Conservation (phyloP, 2,113 vertebrate genomes). For the Alouatta palliata region DNA sequence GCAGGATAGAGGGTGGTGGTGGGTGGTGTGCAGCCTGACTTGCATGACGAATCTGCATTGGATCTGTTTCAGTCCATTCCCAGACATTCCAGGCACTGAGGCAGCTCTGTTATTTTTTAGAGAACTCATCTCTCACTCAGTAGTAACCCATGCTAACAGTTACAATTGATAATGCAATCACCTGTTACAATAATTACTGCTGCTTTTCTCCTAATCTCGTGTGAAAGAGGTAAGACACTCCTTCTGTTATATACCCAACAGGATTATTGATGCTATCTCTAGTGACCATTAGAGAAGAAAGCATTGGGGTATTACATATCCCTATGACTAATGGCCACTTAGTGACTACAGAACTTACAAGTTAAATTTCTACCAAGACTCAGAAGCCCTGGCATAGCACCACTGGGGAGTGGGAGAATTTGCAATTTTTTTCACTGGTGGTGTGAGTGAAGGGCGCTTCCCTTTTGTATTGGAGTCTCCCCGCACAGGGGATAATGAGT, state of each 20-base stretch:
- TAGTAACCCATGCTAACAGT: neutral
- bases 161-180: neutral
- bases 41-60: neutral
- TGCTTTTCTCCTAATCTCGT: neutral
- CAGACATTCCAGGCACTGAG: neutral
- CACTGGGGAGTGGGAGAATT: neutral
- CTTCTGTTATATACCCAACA: neutral
- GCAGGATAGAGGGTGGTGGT: neutral
- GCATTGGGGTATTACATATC: neutral
- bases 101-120: neutral
- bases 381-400: neutral
- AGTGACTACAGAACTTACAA: neutral
- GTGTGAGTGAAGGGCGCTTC: fast-evolving
- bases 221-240: neutral
- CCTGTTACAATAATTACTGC: neutral
- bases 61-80: neutral
- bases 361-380: neutral
- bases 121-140: neutral
- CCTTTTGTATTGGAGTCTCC: neutral
- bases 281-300: neutral
- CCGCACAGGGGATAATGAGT: neutral
- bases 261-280: neutral
- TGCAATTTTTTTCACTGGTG: neutral
- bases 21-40: neutral
- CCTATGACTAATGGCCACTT: neutral